Evolutionary conservation across 2,797 vertebrate genomes (phyloP), one percentile per base, ranked within the genome.

Genomic region (Acipenser ruthenus): DNA sequence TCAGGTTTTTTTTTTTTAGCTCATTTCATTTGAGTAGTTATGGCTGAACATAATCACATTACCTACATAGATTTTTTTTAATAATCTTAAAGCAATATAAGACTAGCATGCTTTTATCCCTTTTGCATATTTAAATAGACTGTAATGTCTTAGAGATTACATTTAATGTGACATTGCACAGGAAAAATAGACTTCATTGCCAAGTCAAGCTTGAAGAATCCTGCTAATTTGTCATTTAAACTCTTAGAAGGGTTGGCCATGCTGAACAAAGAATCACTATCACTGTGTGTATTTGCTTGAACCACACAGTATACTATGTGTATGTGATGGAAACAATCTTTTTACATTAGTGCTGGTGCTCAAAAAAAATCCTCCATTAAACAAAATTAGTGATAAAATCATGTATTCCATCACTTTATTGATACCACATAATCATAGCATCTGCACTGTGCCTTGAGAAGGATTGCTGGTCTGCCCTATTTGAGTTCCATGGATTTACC

Each of bases 151-250:
- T 49, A 18, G 15, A 11, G 23, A 62, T 62, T 66, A 52, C 51
- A 66, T 63, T 8, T 65, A 65, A 64, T 64, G 49, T 15, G 64
- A 60, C 37, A 65, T 62, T 55, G 23, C n/a, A 62, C 7, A 62
- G 1, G 48, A 56, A 37, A 62, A 15, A 48, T 10, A 7, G 6
- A 4, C 51, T 65, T 11, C 7, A 60, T 15, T 64, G 13, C n/a
- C 8, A 68, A 72, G 61, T 66, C 53, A 69, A 60, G 63, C 66
- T n/a, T 64, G 15, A 60, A 62, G 68, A 66, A 64, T 72, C 8
- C 63, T 60, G 18, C 62, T 69, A 69, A 64, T 72, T 65, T 67
- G 65, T 69, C 51, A 60, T 67, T 69, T 63, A 61, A 67, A 67
- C 50, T 58, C 53, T 59, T 65, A 50, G 51, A 11, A 68, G 60